These are phyloP conservation scores for Ennomos quercinarius DNA, from an alignment of 2,888 invertebrate genomes.

Conservation along the genomic window DNA sequence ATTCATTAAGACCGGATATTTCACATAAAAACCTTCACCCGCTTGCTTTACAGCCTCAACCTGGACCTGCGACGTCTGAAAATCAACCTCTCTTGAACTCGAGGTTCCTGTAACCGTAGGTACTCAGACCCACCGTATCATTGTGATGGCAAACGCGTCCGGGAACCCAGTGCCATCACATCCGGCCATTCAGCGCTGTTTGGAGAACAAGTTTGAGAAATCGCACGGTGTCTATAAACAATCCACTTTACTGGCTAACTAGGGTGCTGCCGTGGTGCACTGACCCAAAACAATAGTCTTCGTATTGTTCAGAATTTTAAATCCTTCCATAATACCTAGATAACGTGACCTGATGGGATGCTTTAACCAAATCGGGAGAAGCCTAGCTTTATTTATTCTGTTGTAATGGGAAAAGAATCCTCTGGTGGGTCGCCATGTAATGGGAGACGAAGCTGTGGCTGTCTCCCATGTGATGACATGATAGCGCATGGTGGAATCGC, in stretches of 20 bases:
- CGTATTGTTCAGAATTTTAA: neutral
- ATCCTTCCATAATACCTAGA: neutral
- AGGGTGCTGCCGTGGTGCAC: slow-evolving; percentile 15
- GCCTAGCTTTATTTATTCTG: too few relatives aligned
- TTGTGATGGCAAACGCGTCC: slow-evolving; percentile 42
- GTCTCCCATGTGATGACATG: too few relatives aligned
- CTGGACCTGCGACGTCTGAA: slow-evolving; percentile 52
- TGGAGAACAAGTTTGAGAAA: slow-evolving; percentile 25
- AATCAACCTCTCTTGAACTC: slow-evolving; percentile 64
- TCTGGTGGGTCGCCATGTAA: too few relatives aligned
- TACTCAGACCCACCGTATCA: slow-evolving; percentile 6
- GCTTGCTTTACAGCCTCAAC: slow-evolving; percentile 38
- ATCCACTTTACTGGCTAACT: slow-evolving; percentile 9
- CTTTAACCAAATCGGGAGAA: too few relatives aligned
- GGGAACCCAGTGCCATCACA: slow-evolving; percentile 50
- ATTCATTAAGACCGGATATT: too few relatives aligned
- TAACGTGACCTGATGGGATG: too few relatives aligned
- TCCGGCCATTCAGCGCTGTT: slow-evolving; percentile 53
- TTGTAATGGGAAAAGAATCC: too few relatives aligned
- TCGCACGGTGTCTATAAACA: slow-evolving; percentile 20
- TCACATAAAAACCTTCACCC: neutral
- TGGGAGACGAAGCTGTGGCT: too few relatives aligned
- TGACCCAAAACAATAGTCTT: slow-evolving; percentile 18
- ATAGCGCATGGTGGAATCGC: too few relatives aligned
- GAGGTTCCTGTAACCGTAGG: slow-evolving; percentile 35